These are phyloP conservation scores for Monomorium pharaonis DNA, from an alignment of 1,140 invertebrate species.

Conservation along the genomic window DNA sequence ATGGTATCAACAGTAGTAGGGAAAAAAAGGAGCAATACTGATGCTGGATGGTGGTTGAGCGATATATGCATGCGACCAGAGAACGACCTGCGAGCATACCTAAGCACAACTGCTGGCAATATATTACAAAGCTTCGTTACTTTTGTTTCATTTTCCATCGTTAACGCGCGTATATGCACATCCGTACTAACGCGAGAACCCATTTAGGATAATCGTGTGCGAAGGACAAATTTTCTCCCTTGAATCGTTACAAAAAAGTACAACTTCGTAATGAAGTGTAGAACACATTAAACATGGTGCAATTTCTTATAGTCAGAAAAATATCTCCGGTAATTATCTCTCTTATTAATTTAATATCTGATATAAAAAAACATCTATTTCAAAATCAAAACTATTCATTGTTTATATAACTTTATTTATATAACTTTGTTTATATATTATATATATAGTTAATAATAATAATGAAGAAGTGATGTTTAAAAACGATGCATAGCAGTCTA, in stretches of 20 bases:
- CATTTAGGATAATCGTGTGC: conserved; percentile 42
- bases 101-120: conserved; percentile 66
- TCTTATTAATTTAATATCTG: background rate
- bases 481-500: no score
- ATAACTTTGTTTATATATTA: background rate
- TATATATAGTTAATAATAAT: background rate
- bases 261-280: conserved; percentile 17
- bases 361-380: background rate
- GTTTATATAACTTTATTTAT: background rate
- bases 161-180: conserved; percentile 63
- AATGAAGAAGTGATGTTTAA: no score
- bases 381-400: background rate
- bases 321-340: background rate
- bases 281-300: background rate
- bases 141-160: conserved; percentile 73
- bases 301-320: background rate
- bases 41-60: conserved; percentile 22
- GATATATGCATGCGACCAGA: conserved; percentile 33
- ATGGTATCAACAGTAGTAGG: conserved; percentile 11
- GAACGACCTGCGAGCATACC: conserved; percentile 46
- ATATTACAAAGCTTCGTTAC: conserved; percentile 72
- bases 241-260: conserved; percentile 35
- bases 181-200: background rate
- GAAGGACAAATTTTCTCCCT: conserved; percentile 26
- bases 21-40: background rate